A percentile compares a stretch with the other conserved stretches of the same genome.
Evolutionary conservation across 2,888 invertebrate species (phyloP).

Genomic region (Ischnus inquisitorius): DNA sequence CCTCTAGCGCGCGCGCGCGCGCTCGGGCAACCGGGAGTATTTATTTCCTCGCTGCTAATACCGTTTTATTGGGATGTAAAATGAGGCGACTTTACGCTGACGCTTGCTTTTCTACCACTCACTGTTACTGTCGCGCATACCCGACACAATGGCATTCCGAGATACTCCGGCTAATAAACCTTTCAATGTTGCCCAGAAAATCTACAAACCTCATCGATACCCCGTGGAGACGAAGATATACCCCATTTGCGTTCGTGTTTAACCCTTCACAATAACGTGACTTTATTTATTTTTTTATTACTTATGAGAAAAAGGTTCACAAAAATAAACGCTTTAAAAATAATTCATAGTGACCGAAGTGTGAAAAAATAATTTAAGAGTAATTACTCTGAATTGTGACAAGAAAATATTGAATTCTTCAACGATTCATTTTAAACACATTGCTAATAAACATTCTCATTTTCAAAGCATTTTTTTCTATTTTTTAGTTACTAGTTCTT

Average conservation of each 20-base stretch:
- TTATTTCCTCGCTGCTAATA: slow-evolving; percentile 80
- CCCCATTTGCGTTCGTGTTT: neutral
- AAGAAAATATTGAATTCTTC: no score
- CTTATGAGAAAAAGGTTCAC: no score
- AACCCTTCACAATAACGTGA: neutral
- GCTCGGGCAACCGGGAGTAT: slow-evolving; percentile 75
- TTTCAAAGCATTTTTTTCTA: no score
- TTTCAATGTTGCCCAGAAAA: slow-evolving; percentile 21
- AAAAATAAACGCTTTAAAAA: no score
- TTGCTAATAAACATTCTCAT: no score
- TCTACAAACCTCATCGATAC: slow-evolving; percentile 20
- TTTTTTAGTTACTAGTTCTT: no score
- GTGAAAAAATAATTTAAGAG: no score
- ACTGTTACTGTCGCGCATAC: slow-evolving; percentile 30
- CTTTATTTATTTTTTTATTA: no score
- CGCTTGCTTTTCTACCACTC: slow-evolving; percentile 72
- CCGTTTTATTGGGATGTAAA: slow-evolving; percentile 82
- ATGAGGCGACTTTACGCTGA: slow-evolving; percentile 79
- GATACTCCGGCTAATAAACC: slow-evolving; percentile 16
- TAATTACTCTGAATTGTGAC: no score
- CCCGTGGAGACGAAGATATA: neutral
- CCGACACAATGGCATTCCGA: slow-evolving; percentile 38
- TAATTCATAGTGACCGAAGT: no score
- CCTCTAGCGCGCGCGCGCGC: slow-evolving; percentile 54
- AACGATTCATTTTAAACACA: no score